Percentiles rank a stretch among this genome's conserved stretches.
Conservation (phyloP, 2,797 vertebrate species). For the Brotogeris chrysoptera region DNA sequence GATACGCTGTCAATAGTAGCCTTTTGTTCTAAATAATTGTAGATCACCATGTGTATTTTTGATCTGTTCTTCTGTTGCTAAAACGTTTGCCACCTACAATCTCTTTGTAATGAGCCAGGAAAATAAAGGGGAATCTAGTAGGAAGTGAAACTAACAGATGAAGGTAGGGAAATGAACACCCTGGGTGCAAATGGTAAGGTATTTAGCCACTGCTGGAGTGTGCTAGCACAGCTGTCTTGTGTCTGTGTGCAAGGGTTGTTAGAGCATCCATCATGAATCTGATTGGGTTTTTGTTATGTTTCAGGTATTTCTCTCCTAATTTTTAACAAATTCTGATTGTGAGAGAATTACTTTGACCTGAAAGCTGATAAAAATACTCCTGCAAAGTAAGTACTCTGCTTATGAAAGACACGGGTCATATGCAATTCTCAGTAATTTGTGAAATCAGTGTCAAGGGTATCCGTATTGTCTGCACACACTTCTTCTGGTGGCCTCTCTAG, state of each 20-base stretch:
- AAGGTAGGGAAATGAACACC: background rate
- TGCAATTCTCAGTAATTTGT: background rate
- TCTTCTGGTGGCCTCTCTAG: background rate
- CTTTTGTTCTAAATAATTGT: background rate
- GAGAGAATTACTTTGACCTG: background rate
- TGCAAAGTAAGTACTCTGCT: background rate
- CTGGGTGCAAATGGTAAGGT: background rate
- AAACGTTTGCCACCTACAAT: rapidly evolving
- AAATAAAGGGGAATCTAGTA: background rate
- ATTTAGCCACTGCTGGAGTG: background rate
- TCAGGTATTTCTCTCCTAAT: background rate
- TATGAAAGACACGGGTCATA: background rate
- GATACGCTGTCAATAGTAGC: rapidly evolving
- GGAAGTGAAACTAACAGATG: background rate
- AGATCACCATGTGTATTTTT: background rate
- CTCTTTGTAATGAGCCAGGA: background rate
- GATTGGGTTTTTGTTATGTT: background rate
- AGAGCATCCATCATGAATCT: rapidly evolving
- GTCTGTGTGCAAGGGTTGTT: background rate
- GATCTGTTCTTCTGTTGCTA: background rate
- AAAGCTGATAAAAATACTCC: background rate
- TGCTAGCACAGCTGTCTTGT: background rate
- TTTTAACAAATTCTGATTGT: background rate
- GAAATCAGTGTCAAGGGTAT: background rate
- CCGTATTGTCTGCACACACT: rapidly evolving